Evolutionary conservation across 1,140 invertebrate genomes (phyloP).

Genomic region (Drosophila watanabei): DNA sequence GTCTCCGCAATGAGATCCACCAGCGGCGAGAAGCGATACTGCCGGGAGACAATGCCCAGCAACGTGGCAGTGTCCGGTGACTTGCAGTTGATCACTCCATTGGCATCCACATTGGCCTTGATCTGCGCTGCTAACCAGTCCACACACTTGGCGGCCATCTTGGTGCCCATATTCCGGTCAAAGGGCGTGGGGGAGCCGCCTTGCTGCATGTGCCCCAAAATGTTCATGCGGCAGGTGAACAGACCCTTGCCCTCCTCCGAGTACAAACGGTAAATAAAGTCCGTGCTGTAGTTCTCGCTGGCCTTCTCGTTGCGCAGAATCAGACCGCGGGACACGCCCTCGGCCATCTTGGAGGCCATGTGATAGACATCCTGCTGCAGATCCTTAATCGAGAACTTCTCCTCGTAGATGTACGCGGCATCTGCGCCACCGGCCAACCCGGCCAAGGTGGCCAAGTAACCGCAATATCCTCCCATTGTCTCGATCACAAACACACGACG

Average conservation of each 20-base stretch:
- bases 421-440: slow-evolving; percentile 98
- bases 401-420: slow-evolving; percentile 99
- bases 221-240: slow-evolving; percentile 97
- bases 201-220: slow-evolving; percentile 98
- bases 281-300: slow-evolving; percentile 98
- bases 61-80: slow-evolving; percentile 91
- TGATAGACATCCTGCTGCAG: slow-evolving; percentile 96
- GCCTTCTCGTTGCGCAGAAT: slow-evolving; percentile 98
- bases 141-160: slow-evolving; percentile 97
- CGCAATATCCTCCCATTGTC: slow-evolving; percentile 99
- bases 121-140: slow-evolving; percentile 94
- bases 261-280: slow-evolving; percentile 98
- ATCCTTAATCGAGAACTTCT: slow-evolving; percentile 97
- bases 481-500: slow-evolving; percentile 98
- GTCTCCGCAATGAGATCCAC: slow-evolving; percentile 93
- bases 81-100: slow-evolving; percentile 88
- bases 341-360: slow-evolving; percentile 98
- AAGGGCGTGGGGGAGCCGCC: slow-evolving; percentile 99
- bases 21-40: slow-evolving; percentile 96
- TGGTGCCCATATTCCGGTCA: slow-evolving; percentile 99
- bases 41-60: slow-evolving; percentile 94
- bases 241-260: slow-evolving; percentile 98
- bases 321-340: slow-evolving; percentile 97
- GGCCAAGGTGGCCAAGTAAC: slow-evolving; percentile 98
- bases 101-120: slow-evolving; percentile 87